Evolutionary conservation across 2,888 invertebrate species (phyloP), one percentile per base, ranked within the genome.

Genomic region (Platerodrilus igneus): DNA sequence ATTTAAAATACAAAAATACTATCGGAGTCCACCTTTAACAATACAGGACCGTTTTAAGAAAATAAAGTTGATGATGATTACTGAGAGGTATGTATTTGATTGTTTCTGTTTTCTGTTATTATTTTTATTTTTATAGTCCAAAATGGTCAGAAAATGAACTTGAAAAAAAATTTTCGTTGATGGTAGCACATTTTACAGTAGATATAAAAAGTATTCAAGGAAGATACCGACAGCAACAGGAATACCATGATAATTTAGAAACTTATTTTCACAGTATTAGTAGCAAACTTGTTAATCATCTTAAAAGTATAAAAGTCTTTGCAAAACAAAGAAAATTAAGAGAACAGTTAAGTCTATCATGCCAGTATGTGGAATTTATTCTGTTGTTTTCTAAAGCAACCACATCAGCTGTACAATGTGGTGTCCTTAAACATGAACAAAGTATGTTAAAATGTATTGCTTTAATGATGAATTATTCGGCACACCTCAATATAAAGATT

Each of bases 371-470:
- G 25, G 37, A 44, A 16, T 15, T 18, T 6, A 21, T 47, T 6
- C 30, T 37, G 16, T 22, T 34, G 5, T 36, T 38, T 15, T 17
- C 32, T 5, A 40, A 46, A 38, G 16, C 38, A 3, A 41, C 36
- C 37, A 28, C 31, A 10, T 45, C 42, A 44, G 51, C 47, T 32
- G 48, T 21, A 47, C 47, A 41, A 25, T 49, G 19, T 41, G 51
- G 51, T 20, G 41, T 41, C 4, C 28, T 51, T 18, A 35, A 21
- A 5, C 47, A 45, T 23, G 49, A 51, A 25, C 13, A 23, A 5
- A 32, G 31, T 6, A 16, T 40, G 25, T 26, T 37, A 37, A 37
- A 37, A 15, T 32, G 35, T 25, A 25, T 43, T 22, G 39, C 35
- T 21, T 21, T 50, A 26, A 45, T 48, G 42, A 44, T 45, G 7